A percentile compares a stretch with the other conserved stretches of the same genome.
These are phyloP conservation scores for Drusus annulatus DNA, from an alignment of 1,140 invertebrate genomes.

Conservation along the genomic window DNA sequence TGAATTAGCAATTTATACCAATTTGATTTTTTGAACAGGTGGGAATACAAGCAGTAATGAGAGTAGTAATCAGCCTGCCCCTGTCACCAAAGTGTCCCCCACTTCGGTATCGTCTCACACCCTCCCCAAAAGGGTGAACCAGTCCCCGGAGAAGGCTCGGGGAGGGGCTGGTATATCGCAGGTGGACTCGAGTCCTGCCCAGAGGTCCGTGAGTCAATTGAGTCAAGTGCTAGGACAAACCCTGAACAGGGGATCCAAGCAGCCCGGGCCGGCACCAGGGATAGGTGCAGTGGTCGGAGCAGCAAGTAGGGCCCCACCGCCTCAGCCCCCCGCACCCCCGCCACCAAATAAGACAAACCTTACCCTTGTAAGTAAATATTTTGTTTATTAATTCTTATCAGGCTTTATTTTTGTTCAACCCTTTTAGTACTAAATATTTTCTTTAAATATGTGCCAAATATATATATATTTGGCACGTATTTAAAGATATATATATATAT, in stretches of 20 bases:
- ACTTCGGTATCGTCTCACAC: conserved; percentile 1
- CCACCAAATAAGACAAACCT: conserved; percentile 65
- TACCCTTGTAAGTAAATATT: conserved; percentile 65
- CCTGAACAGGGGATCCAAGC: conserved; percentile 13
- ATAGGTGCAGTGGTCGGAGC: conserved; percentile 63
- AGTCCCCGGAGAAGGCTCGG: conserved; percentile 49
- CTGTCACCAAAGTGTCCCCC: neutral
- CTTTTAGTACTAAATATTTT: no score
- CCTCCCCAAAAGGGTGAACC: conserved; percentile 8
- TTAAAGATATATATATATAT: no score
- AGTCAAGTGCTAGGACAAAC: conserved; percentile 64
- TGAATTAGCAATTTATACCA: no score
- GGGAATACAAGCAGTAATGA: neutral
- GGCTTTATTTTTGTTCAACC: neutral
- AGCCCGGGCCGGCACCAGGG: conserved; percentile 62
- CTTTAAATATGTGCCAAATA: no score
- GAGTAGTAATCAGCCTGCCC: neutral
- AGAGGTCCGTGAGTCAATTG: conserved; percentile 61
- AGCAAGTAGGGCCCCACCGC: conserved; percentile 62
- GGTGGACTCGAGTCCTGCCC: conserved; percentile 19
- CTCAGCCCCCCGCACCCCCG: conserved; percentile 61
- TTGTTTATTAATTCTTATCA: neutral
- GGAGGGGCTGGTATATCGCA: neutral
- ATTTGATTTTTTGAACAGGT: neutral
- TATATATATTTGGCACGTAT: no score